Evolutionary conservation across 2,113 vertebrate species (phyloP).

Genomic region (Ptilorrhoa leucosticta): DNA sequence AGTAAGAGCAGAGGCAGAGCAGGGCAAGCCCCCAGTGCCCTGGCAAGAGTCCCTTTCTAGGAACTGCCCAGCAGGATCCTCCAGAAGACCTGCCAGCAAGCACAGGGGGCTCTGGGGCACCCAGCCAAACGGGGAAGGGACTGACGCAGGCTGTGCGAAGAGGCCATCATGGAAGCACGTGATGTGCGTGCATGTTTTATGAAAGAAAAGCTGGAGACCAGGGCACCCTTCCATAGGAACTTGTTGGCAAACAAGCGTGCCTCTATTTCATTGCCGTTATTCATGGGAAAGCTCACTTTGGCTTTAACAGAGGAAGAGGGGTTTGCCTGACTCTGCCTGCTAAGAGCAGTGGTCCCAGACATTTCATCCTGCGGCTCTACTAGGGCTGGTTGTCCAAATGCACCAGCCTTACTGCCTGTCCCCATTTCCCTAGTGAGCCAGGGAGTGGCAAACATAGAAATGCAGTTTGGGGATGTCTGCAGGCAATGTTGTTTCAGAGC

Average conservation of each 20-base stretch:
- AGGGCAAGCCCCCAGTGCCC: not conserved
- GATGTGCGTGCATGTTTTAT: not conserved
- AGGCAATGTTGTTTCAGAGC: not conserved
- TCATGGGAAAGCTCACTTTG: not conserved
- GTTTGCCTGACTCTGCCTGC: rapidly evolving
- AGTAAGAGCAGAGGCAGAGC: not conserved
- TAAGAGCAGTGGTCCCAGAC: not conserved
- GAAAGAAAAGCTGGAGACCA: not conserved
- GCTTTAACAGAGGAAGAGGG: not conserved
- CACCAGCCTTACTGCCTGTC: not conserved
- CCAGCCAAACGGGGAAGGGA: not conserved
- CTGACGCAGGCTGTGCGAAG: not conserved
- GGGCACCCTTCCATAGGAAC: not conserved
- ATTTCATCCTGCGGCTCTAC: not conserved
- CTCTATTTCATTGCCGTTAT: not conserved
- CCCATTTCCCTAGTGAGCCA: not conserved
- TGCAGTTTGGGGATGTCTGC: too few relatives aligned
- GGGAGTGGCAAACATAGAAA: not conserved
- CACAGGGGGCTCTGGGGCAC: not conserved
- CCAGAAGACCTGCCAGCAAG: not conserved
- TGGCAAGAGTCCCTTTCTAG: not conserved
- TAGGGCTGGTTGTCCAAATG: too few relatives aligned
- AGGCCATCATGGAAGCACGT: not conserved
- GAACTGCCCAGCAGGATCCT: not conserved
- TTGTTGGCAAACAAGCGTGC: rapidly evolving